Evolutionary conservation across 2,797 vertebrate species (phyloP).

Genomic region (Podarcis siculus): DNA sequence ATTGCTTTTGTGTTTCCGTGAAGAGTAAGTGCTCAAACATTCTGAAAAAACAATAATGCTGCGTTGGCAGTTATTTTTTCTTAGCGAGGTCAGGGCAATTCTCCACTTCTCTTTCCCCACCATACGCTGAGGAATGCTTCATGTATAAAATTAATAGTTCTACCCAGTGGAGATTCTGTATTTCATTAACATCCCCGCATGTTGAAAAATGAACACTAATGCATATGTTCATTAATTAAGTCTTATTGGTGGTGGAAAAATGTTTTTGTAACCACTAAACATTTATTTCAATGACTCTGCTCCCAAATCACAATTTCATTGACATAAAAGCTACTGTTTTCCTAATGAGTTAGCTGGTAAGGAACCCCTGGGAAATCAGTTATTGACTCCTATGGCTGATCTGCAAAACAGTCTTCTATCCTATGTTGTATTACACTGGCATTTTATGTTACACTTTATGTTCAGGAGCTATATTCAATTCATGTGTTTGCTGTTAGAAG

Average conservation of each 20-base stretch:
- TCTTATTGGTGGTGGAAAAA: background rate
- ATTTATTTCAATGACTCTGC: background rate
- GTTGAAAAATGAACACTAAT: background rate
- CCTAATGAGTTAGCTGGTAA: conserved; percentile 4
- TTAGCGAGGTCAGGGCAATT: background rate
- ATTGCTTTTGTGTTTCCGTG: background rate
- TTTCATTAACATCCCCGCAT: background rate
- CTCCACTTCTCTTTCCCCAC: background rate
- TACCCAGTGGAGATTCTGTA: background rate
- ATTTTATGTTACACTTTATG: conserved; percentile 8
- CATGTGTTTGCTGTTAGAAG: background rate
- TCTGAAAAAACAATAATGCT: background rate
- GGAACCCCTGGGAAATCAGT: background rate
- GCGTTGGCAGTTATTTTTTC: background rate
- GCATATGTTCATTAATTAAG: conserved; percentile 1
- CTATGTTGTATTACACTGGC: background rate
- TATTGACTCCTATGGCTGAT: conserved; percentile 13
- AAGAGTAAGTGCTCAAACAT: background rate
- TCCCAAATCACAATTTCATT: conserved; percentile 5
- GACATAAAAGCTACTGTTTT: conserved; percentile 32
- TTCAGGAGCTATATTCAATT: background rate
- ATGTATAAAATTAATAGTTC: background rate
- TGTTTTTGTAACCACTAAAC: background rate
- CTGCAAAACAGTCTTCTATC: conserved; percentile 18
- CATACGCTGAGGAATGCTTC: background rate